Evolutionary conservation across 1,140 invertebrate species (phyloP), one percentile per base, ranked within the genome.

Genomic region (Mactra quadrangularis): DNA sequence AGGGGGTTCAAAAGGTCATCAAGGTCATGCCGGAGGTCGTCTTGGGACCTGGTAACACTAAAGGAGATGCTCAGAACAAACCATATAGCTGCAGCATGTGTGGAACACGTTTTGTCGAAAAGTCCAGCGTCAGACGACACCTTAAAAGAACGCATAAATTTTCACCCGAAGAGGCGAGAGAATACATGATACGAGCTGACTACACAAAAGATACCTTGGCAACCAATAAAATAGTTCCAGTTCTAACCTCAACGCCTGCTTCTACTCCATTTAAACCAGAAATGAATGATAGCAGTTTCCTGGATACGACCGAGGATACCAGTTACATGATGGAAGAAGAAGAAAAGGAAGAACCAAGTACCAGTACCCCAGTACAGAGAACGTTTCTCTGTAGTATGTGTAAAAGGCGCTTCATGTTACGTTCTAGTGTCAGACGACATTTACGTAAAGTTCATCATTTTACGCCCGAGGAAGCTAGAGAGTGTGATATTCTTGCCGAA

Each of bases 1-100:
- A 81, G 38, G 77, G 77, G 17, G 77, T 81, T 0, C 77, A 81
- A 33, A 81, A 81, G 47, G 77, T 81, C 15, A 81, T 81, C 11
- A 70, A 71, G 27, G 77, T 81, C 1, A 81, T 81, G 77, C 77
- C 77, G 9, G 77, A 81, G 45, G 27, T 50, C 19, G 27, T 22
- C 15, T n/a, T 35, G 0, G 25, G 3, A 27, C 52, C 59, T 22
- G 53, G 53, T 19, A 15, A 33, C 7, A 19, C 19, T 19, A 50
- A 59, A 50, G 45, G n/a, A 11, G 57, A 62, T 9, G n/a, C 45
- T 33, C 22, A 35, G 15, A 41, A 55, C 17, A 81, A 81, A 68
- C 77, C 77, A 59, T 81, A 55, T 31, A 68, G 45, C n/a, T 81
- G 77, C 29, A 81, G 31, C 29, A 59, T 81, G 66, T 81, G 77